Evolutionary conservation across 2,888 invertebrate genomes (phyloP), one percentile per base, ranked within the genome.

Genomic region (Drepanosiphum platanoidis): DNA sequence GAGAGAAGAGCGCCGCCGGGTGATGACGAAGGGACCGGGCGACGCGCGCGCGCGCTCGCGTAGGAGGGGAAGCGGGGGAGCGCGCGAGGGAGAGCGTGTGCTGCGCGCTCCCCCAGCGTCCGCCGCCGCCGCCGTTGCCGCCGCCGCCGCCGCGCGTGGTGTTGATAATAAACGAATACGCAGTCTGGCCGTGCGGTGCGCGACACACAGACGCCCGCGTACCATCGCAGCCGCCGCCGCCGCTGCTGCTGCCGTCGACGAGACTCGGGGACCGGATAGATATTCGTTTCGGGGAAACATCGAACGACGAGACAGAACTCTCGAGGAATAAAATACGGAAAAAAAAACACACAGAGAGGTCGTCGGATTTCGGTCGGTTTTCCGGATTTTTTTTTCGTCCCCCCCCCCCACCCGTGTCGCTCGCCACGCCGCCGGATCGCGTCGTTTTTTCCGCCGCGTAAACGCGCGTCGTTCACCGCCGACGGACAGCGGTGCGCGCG

Each of bases 171-270:
- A 84, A 75, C 84, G 84, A 77, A 75, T 84, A 84, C 84, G 84
- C 84, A 84, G 84, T 84, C 84, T 84, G 84, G 84, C 84, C 84
- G 84, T 84, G 84, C 84, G 84, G 75, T 77, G 84, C 84, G 84
- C 84, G 84, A 84, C 84, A 84, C 68, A 77, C 84, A 84, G 84
- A 84, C 84, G 84, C 84, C 84, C 84, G 84, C 75, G 75, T 72
- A 34, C 74, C 75, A 66, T 46, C 71, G 58, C 36, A 61, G 81
- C 71, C 30, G 71, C 27, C 30, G 61, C 18, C 36, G 64, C 30
- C 27, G 64, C n/a, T 36, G 77, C 27, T 27, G 77, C n/a, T 34
- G 81, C 18, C n/a, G 52, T n/a, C 52, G 68, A 52, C 71, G 81
- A 71, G 58, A 71, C 58, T 22, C 61, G 61, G 22, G 61, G 27